A percentile compares a stretch with the other conserved stretches of the same genome.
Evolutionary conservation across 2,888 invertebrate species (phyloP).

Genomic region (Darwinula stevensoni): DNA sequence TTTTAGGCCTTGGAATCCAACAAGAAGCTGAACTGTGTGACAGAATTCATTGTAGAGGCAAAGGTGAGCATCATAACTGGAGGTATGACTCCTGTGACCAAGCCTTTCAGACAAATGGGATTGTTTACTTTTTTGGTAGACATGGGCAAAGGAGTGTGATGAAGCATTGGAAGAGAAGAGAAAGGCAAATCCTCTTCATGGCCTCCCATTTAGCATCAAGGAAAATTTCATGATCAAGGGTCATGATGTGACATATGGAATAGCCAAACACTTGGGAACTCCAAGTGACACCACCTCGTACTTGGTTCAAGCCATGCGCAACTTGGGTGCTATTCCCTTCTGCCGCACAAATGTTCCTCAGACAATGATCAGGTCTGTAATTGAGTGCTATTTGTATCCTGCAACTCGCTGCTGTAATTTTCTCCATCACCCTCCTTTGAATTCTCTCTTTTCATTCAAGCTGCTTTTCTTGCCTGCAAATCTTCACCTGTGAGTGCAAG

Average conservation of each 20-base stretch:
- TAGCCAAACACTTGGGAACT: constrained; percentile 13
- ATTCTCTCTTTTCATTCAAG: too few species aligned
- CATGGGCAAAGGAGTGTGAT: constrained; percentile 10
- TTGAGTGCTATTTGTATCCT: too few species aligned
- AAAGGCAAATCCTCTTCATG: constrained; percentile 13
- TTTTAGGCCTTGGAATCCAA: too few species aligned
- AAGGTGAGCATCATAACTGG: constrained; percentile 9
- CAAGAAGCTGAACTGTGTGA: constrained; percentile 14
- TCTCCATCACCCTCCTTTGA: too few species aligned
- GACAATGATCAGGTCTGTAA: constrained; percentile 13
- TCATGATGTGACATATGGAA: constrained; percentile 15
- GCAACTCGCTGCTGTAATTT: not conserved
- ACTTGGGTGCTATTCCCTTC: constrained; percentile 20
- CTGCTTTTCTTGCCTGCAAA: too few species aligned
- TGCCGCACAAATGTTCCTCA: constrained; percentile 19
- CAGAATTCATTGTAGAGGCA: constrained; percentile 13
- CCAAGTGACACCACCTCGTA: constrained; percentile 12
- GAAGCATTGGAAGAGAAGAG: constrained; percentile 8
- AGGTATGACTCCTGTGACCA: constrained; percentile 4
- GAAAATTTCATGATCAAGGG: constrained; percentile 14
- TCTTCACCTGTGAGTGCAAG: too few species aligned
- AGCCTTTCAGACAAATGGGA: too few species aligned
- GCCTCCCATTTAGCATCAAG: constrained; percentile 15
- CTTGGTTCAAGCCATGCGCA: constrained; percentile 10
- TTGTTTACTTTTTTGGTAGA: too few species aligned